These are phyloP conservation scores for Acrocephalus kingi DNA, from an alignment of 2,113 vertebrate species.

Conservation along the genomic window DNA sequence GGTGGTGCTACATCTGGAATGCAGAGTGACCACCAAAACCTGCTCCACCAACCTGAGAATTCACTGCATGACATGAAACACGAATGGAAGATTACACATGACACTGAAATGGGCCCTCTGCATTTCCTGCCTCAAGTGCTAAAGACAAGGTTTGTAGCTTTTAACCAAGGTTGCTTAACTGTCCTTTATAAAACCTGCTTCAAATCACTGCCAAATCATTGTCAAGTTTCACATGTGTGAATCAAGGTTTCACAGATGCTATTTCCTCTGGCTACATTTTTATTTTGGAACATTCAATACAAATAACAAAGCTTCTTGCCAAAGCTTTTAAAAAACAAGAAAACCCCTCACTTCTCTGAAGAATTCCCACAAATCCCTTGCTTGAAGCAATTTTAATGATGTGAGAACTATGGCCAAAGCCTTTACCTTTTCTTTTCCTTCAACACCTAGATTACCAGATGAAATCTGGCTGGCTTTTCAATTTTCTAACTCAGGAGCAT, in stretches of 20 bases:
- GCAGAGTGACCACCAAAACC: neutral
- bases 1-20: neutral
- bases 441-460: neutral
- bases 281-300: neutral
- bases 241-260: neutral
- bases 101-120: neutral
- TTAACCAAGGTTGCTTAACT: neutral
- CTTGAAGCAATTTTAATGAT: neutral
- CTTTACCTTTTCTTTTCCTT: neutral
- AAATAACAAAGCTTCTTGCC: neutral
- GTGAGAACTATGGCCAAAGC: neutral
- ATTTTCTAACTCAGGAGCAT: neutral
- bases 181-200: neutral
- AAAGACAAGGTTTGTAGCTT: neutral
- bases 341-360: neutral
- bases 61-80: neutral
- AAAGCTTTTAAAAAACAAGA: neutral
- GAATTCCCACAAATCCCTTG: neutral
- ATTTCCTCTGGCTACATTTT: conserved; percentile 10
- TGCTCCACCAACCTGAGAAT: neutral
- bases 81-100: neutral
- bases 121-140: neutral
- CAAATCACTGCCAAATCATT: neutral
- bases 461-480: neutral
- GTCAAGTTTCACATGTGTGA: neutral